Base-by-base conservation (phyloP, 2,797 vertebrate genomes). In the Myotis daubentonii region DNA sequence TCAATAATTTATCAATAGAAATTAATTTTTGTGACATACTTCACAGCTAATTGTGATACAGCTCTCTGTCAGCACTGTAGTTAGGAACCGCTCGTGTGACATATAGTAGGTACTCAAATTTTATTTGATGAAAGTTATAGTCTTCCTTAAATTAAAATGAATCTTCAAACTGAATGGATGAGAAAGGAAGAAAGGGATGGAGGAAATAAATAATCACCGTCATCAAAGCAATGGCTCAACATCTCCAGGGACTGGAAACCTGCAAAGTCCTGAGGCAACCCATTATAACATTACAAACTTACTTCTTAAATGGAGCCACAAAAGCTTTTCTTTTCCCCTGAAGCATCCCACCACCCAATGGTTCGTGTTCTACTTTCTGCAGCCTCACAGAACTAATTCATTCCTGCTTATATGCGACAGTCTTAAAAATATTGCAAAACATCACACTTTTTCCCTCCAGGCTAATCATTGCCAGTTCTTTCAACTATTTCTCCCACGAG, bases 361-460 rank as follows among this genome's bases (percentile, higher is more conserved):
- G 28, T 36, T 30, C 20, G 15, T 68, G 22, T 47, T 91, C 76
- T 70, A 66, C 23, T 62, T 86, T 71, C 62, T 95, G 22, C 17
- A 86, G 25, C 28, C 62, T 38, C 87, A 70, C 1, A 83, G 10
- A 75, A 75, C 65, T 44, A 55, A 36, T 49, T 85, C 41, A 7
- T 15, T 81, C 62, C 80, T 41, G 30, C 11, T 79, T 74, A 47
- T 8, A 44, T 28, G n/a, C 8, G 66, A 68, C 47, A 72, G 17
- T 55, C 33, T 79, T 95, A 87, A 82, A 91, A 80, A 78, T 88
- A 93, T 15, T 36, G 72, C 8, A 87, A 86, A 19, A 92, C 44
- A 81, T 60, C 47, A 49, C 25, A 49, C 41, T 88, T 93, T 82
- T 62, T 57, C 65, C 79, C 16, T 66, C 66, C 25, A 60, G 82